Evolutionary conservation across 2,888 invertebrate genomes (phyloP).

Genomic region (Drosophila subquinaria): DNA sequence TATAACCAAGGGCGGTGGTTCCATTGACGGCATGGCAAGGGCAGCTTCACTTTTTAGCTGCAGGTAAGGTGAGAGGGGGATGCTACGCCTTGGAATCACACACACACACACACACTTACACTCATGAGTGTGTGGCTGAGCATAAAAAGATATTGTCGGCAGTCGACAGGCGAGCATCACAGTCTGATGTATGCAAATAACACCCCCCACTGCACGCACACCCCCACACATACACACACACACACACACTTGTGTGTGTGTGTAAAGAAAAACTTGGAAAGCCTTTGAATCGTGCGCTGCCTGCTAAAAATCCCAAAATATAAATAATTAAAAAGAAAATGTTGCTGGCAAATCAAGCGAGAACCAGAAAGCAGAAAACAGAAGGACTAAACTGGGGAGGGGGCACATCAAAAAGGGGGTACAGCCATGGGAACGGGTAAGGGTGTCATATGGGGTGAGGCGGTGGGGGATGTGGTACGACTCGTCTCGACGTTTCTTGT

Average conservation of each 20-base stretch:
- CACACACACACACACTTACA: slow-evolving; percentile 22
- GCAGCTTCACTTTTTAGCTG: slow-evolving; percentile 9
- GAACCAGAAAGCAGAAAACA: slow-evolving; percentile 10
- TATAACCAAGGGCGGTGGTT: slow-evolving; percentile 6
- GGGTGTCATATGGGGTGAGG: neutral
- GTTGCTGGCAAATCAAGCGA: slow-evolving; percentile 80
- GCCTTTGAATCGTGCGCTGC: slow-evolving; percentile 74
- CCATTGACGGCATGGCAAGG: neutral
- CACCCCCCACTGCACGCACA: slow-evolving; percentile 49
- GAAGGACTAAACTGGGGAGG: neutral
- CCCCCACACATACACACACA: slow-evolving; percentile 29
- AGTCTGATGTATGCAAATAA: slow-evolving; percentile 77
- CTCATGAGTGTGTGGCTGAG: slow-evolving; percentile 11
- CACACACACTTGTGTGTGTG: slow-evolving; percentile 14
- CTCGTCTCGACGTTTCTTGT: slow-evolving; percentile 31
- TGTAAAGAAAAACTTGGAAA: slow-evolving; percentile 52
- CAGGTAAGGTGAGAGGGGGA: slow-evolving; percentile 15
- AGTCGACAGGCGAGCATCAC: slow-evolving; percentile 48
- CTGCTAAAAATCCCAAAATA: slow-evolving; percentile 81
- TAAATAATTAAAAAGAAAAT: slow-evolving; percentile 82
- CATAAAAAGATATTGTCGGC: slow-evolving; percentile 78
- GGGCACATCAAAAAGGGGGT: neutral
- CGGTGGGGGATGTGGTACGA: neutral
- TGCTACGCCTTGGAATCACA: slow-evolving; percentile 24
- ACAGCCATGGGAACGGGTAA: neutral